Base-by-base conservation (phyloP, 2,113 vertebrate genomes). In the Grammomys dolichurus region DNA sequence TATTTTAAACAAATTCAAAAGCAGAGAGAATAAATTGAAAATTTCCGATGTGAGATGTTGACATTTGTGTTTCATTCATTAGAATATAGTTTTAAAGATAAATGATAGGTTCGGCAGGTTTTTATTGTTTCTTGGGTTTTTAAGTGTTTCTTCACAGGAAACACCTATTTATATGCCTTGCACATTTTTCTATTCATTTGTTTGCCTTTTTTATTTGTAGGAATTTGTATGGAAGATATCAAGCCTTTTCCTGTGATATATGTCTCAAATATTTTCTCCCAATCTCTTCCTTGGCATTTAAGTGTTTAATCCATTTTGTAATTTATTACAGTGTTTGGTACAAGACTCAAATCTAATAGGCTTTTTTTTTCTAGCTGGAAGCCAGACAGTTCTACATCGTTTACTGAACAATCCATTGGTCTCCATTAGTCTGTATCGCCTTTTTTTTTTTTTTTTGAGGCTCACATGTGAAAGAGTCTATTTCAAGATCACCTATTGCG, bases 361-460 rank as follows among this genome's bases (percentile, higher is more conserved):
- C 91, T 91, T 96, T 96, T 96, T 89, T 96, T 96, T 93, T 87
- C 67, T 95, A 43, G 33, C 89, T 80, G 70, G 84, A 95, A 80
- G 69, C 54, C 85, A 94, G 80, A 93, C 36, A 77, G 46, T 87
- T 93, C 96, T 94, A 33, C 24, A 91, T 26, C 73, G 22, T 94
- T 97, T 84, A 65, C 17, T 95, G 87, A 97, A 46, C 89, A 95
- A 95, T 89, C 63, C 43, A 51, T 43, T 87, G 51, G 60, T 87
- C 72, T 20, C n/a, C 58, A 87, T 89, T 96, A 48, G 89, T 87
- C 73, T 95, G 20, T 28, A 65, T 7, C 54, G 33, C 10, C 11
- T 51, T 51, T 51, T 51, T 51, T 51, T 51, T 51, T 82, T 94
- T 36, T 58, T 85, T n/a, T 26, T 84, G 43, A 87, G 9, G 40